Percentiles rank a stretch among this genome's conserved stretches.
Conservation (phyloP, 2,797 vertebrate species). For the Sebastes paucispinis region DNA sequence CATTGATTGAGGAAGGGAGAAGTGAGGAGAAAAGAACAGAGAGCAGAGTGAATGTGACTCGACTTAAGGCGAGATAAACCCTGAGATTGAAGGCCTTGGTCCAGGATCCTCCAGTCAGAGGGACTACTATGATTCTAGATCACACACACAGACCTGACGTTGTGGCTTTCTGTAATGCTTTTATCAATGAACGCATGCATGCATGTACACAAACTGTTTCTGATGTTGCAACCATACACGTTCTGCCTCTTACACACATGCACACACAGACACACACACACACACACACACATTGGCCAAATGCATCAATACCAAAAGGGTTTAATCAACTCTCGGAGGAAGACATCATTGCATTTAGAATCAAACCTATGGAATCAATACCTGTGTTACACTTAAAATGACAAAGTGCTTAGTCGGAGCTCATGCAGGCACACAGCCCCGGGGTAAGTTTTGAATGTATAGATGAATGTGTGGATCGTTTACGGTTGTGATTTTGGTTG, state of each 20-base stretch:
- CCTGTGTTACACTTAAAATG: slow-evolving; percentile 80
- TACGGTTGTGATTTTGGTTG: slow-evolving; percentile 62
- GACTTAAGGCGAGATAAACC: slow-evolving; percentile 70
- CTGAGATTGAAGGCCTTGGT: slow-evolving; percentile 37
- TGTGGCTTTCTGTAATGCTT: slow-evolving; percentile 67
- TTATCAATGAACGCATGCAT: slow-evolving; percentile 59
- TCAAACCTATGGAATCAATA: slow-evolving; percentile 86
- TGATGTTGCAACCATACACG: slow-evolving; percentile 18
- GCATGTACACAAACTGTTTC: slow-evolving; percentile 41
- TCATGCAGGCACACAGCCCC: slow-evolving; percentile 57
- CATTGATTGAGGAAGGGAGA: slow-evolving; percentile 69
- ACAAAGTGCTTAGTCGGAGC: slow-evolving; percentile 73
- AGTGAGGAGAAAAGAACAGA: slow-evolving; percentile 14
- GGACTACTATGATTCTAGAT: slow-evolving; percentile 60
- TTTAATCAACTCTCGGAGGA: slow-evolving; percentile 83
- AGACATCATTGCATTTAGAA: slow-evolving; percentile 83
- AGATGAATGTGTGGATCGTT: slow-evolving; percentile 58
- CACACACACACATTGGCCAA: slow-evolving; percentile 6
- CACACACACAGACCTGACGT: slow-evolving; percentile 53
- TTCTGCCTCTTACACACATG: not conserved
- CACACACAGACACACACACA: slow-evolving; percentile 8
- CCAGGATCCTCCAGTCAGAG: slow-evolving; percentile 59
- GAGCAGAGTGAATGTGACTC: slow-evolving; percentile 58
- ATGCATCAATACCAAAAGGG: slow-evolving; percentile 77
- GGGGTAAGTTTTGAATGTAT: slow-evolving; percentile 62